Percentiles rank a stretch among this genome's conserved stretches.
These are phyloP conservation scores for Mystacornis crossleyi DNA, from an alignment of 2,113 vertebrate species.

Conservation along the genomic window DNA sequence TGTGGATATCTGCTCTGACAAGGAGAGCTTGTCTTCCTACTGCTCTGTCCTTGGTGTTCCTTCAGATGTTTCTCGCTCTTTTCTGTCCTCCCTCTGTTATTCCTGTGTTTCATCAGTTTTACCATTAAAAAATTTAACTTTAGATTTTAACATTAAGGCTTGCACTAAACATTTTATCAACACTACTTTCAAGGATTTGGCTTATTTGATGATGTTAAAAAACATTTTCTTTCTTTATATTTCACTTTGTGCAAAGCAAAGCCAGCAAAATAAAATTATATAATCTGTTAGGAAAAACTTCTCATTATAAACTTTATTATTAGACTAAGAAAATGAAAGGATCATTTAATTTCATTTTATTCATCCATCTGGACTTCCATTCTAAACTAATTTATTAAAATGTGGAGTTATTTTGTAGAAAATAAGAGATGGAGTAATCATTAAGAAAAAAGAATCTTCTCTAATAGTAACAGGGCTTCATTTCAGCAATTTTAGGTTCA, in stretches of 20 bases:
- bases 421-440: background rate
- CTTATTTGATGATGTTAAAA: background rate
- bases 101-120: background rate
- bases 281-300: background rate
- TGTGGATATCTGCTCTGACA: background rate
- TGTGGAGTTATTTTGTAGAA: background rate
- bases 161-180: background rate
- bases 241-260: background rate
- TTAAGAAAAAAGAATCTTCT: background rate
- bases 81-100: background rate
- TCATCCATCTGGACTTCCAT: background rate
- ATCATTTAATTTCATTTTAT: background rate
- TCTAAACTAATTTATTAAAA: background rate
- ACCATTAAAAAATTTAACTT: background rate
- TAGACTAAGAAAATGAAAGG: background rate
- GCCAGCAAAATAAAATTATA: background rate
- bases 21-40: fast-evolving
- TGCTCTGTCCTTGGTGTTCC: background rate
- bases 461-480: background rate
- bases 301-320: background rate
- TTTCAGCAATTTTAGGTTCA: background rate
- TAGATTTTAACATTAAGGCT: background rate
- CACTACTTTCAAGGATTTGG: background rate
- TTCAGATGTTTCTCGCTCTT: background rate
- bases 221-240: background rate